phyloP scores from a whole-genome alignment of 2,113 vertebrate genomes.

The Actinemys pallida region DNA sequence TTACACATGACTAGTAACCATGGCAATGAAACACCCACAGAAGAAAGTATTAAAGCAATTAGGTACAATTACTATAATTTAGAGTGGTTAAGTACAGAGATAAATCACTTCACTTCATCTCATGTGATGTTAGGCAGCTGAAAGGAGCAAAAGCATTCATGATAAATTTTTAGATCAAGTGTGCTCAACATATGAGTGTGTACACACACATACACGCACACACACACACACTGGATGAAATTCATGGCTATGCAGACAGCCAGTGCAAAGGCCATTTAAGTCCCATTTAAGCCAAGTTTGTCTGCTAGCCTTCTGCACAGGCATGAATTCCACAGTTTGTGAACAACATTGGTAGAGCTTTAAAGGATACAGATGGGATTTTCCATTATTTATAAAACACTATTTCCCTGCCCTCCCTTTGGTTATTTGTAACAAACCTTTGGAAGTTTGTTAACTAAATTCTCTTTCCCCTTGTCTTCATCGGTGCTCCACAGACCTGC shows the following conservation, averaged over 20 bases:
- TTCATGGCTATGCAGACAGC: not conserved
- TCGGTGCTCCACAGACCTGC: not conserved
- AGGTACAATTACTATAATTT: constrained; percentile 55
- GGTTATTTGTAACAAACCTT: not conserved
- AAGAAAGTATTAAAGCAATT: constrained; percentile 61
- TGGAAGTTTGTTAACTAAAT: not conserved
- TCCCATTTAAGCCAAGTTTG: not conserved
- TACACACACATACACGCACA: not conserved
- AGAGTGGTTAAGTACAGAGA: constrained; percentile 25
- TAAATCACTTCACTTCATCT: not conserved
- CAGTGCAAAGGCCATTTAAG: not conserved
- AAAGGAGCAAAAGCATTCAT: not conserved
- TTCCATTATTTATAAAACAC: not conserved
- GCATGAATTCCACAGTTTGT: not conserved
- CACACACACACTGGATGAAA: not conserved
- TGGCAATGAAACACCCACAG: constrained; percentile 58
- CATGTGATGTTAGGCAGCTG: not conserved
- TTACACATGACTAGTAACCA: constrained; percentile 62
- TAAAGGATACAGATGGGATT: not conserved
- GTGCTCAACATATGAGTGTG: not conserved
- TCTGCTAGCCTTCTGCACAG: not conserved
- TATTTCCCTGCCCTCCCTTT: not conserved
- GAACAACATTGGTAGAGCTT: not conserved
- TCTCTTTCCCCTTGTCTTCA: not conserved
- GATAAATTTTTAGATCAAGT: not conserved